Base-by-base conservation (phyloP, 2,888 invertebrate genomes). In the Calameuta pallipes region DNA sequence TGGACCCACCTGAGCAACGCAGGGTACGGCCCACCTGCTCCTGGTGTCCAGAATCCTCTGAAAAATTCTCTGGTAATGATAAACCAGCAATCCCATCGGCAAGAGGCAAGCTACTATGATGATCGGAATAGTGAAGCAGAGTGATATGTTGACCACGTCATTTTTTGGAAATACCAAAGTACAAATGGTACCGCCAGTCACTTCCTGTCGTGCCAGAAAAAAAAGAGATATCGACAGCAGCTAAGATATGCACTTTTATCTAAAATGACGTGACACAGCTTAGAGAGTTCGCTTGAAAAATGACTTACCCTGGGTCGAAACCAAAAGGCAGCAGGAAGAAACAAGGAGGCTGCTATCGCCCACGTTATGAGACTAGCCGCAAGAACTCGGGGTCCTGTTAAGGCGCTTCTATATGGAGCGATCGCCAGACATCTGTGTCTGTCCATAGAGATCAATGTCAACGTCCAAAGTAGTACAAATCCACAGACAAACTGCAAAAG, bases 371-470 rank as follows among this genome's bases (percentile, higher is more conserved):
- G 83, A 69, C 92, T 93, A 31, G 91, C 89, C 3, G 89, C 88
- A 2, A 92, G 84, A 13, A 92, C 89, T 23, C 93, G 92, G 31
- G 92, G 90, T 9, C 87, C 87, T 2, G 93, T 93, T 56, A 92
- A 92, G 77, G 92, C 92, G 35, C 93, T 93, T 78, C 93, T 91
- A 85, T 93, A 93, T 3, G 93, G 93, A n/a, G 93, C 93, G 23
- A 93, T 91, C 4, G 93, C 93, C 77, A 94, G 92, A 88, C 94
- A 94, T 33, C 93, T 90, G 84, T 94, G 92, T 35, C 94, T 91
- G 87, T 94, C 94, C 89, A 93, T 93, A 81, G 93, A 93, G 89
- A 94, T 94, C 77, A 93, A 89, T 23, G 93, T 93, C 74, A 94
- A 85, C 2, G 94, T 94, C 94, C 94, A 94, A 41, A 94, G 90